Conservation (phyloP, 2,797 vertebrate genomes). For the Tokudaia muenninki region DNA sequence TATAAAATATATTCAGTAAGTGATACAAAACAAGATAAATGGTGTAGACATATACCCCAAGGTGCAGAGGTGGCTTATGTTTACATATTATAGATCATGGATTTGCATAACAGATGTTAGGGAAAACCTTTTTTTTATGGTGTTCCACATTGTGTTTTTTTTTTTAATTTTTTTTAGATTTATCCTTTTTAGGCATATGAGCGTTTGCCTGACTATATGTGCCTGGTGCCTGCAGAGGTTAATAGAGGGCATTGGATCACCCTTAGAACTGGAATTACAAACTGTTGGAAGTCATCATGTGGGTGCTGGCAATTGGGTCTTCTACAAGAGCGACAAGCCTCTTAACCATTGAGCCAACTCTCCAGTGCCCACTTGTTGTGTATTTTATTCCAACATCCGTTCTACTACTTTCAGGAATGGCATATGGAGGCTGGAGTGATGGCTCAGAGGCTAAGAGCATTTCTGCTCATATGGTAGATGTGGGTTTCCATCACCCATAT, state of each 20-base stretch:
- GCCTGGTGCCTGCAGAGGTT: not conserved
- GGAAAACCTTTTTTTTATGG: not conserved
- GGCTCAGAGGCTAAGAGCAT: not conserved
- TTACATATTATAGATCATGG: not conserved
- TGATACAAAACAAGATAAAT: constrained; percentile 21
- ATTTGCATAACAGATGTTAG: not conserved
- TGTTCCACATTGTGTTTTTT: not conserved
- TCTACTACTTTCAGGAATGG: not conserved
- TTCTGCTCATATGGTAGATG: not conserved
- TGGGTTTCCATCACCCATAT: not conserved
- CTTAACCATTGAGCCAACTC: not conserved
- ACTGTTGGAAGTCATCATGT: not conserved
- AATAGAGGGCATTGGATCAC: not conserved
- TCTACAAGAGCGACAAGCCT: not conserved
- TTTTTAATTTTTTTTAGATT: not conserved
- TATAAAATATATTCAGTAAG: constrained; percentile 6
- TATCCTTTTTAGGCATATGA: not conserved
- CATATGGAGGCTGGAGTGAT: not conserved
- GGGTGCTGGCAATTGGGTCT: not conserved
- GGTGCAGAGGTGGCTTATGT: not conserved
- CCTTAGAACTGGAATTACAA: not conserved
- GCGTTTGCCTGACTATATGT: not conserved
- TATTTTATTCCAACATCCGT: not conserved
- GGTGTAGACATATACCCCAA: not conserved
- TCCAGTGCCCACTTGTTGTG: not conserved